Evolutionary conservation across 2,888 invertebrate species (phyloP).

Genomic region (Phalera bucephala): DNA sequence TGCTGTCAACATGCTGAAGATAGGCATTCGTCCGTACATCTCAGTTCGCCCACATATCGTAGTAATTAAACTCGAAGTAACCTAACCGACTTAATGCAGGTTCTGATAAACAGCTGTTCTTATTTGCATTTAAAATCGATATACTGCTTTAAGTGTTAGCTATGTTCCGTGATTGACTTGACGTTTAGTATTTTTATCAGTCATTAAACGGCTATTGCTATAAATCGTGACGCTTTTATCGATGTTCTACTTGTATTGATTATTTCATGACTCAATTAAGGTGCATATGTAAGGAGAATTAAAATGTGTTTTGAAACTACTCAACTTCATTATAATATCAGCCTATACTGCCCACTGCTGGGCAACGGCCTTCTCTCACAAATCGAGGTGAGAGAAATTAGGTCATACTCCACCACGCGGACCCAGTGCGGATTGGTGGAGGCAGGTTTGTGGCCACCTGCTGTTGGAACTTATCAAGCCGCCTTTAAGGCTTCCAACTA

Average conservation of each 20-base stretch:
- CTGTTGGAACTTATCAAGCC: too few relatives aligned
- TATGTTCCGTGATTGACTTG: slow-evolving; percentile 35
- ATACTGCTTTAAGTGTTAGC: slow-evolving; percentile 38
- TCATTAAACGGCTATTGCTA: slow-evolving; percentile 17
- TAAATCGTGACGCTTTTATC: slow-evolving; percentile 25
- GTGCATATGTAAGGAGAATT: too few relatives aligned
- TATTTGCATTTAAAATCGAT: slow-evolving; percentile 74
- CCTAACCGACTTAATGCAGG: slow-evolving; percentile 64
- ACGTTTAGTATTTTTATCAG: slow-evolving; percentile 34
- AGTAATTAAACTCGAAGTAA: slow-evolving; percentile 67
- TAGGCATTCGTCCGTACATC: slow-evolving; percentile 52
- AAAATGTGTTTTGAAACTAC: too few relatives aligned
- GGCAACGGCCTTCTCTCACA: too few relatives aligned
- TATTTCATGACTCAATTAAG: too few relatives aligned
- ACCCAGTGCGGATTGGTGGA: too few relatives aligned
- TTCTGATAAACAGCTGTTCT: slow-evolving; percentile 72
- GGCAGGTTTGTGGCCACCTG: too few relatives aligned
- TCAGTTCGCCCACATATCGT: slow-evolving; percentile 59
- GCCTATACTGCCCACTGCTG: too few relatives aligned
- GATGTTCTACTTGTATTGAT: slow-evolving; percentile 8
- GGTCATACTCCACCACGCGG: too few relatives aligned
- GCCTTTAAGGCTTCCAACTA: too few relatives aligned
- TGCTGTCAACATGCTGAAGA: slow-evolving; percentile 64
- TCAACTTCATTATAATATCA: too few relatives aligned
- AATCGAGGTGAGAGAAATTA: too few relatives aligned